phyloP scores from a whole-genome alignment of 2,113 vertebrate species.

The Malurus alboscapulatus region DNA sequence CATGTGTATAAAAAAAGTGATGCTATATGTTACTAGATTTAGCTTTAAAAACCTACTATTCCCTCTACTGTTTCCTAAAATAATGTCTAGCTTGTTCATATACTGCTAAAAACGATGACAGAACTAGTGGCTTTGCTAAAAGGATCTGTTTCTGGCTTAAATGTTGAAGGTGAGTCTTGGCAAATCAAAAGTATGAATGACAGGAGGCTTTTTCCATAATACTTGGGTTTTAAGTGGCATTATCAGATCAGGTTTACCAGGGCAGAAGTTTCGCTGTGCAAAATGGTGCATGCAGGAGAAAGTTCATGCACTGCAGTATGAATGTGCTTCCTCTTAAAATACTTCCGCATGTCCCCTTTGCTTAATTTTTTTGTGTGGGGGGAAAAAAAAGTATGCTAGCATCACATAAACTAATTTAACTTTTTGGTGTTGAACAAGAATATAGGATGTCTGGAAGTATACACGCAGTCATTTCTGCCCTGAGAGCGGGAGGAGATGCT shows the following conservation, averaged over 20 bases:
- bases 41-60: neutral
- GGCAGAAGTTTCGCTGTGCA: neutral
- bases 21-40: neutral
- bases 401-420: neutral
- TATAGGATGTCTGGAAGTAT: neutral
- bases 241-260: neutral
- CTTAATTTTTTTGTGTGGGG: neutral
- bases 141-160: neutral
- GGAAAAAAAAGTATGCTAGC: neutral
- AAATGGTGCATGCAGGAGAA: neutral
- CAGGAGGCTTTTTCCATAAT: rapidly evolving
- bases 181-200: neutral
- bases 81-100: neutral
- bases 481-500: neutral
- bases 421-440: neutral
- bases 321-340: neutral
- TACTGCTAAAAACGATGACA: neutral
- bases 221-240: neutral
- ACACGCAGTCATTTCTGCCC: neutral
- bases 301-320: neutral
- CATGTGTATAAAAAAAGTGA: neutral
- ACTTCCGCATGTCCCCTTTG: neutral
- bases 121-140: neutral
- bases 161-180: neutral
- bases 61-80: neutral